Evolutionary conservation across 2,888 invertebrate genomes (phyloP).

Genomic region (Microplitis deprimator): DNA sequence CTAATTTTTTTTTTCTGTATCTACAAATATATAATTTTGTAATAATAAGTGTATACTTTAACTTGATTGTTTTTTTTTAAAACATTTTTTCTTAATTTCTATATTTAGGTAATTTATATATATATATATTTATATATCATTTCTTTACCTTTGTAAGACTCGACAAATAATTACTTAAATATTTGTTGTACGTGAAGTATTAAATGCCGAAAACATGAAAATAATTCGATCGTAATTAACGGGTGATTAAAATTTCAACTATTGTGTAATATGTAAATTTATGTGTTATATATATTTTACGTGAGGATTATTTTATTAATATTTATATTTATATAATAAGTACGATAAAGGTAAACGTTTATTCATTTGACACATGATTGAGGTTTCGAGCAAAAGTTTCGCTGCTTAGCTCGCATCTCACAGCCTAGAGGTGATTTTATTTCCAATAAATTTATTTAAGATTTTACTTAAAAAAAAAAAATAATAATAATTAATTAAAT

Average conservation of each 20-base stretch:
- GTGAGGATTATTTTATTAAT: neutral
- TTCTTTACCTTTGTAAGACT: conserved; percentile 35
- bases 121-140: conserved; percentile 46
- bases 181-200: conserved; percentile 36
- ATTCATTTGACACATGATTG: conserved; percentile 71
- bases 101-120: conserved; percentile 42
- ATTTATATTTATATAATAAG: conserved; percentile 50
- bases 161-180: conserved; percentile 32
- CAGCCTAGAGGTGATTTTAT: conserved; percentile 69
- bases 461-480: conserved; percentile 46
- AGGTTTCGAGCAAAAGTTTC: conserved; percentile 68
- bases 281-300: conserved; percentile 8
- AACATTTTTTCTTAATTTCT: conserved; percentile 35
- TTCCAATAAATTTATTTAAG: conserved; percentile 55
- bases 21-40: conserved; percentile 66
- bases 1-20: conserved; percentile 61
- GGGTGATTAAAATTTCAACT: neutral
- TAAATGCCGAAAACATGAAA: conserved; percentile 40
- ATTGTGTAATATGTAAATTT: neutral
- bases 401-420: conserved; percentile 69
- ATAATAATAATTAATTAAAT: conserved; percentile 54
- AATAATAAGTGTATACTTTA: conserved; percentile 48
- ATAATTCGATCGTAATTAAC: conserved; percentile 37
- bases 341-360: conserved; percentile 59
- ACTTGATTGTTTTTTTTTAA: neutral